These are phyloP conservation scores for Neria commutata DNA, from an alignment of 2,888 invertebrate genomes.

Conservation along the genomic window DNA sequence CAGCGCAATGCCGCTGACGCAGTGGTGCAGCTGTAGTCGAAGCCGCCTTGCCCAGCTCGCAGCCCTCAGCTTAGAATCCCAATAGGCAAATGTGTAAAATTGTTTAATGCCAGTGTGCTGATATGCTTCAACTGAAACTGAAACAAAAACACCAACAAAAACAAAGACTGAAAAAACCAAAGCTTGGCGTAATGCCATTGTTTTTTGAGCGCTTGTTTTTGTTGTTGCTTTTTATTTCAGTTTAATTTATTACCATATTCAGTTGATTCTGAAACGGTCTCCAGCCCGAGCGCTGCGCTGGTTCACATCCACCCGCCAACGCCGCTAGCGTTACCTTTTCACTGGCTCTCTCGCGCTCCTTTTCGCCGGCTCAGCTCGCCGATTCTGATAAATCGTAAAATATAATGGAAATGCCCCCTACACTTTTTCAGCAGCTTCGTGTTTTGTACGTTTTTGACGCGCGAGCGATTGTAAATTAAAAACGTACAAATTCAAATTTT, in stretches of 20 bases:
- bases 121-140: conserved; percentile 34
- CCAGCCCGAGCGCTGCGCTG: conserved; percentile 37
- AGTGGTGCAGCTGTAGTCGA: conserved; percentile 28
- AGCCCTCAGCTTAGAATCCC: background rate
- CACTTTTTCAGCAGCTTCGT: background rate
- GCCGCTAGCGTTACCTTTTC: conserved; percentile 12
- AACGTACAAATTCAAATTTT: conserved; percentile 27
- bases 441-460: conserved; percentile 22
- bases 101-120: conserved; percentile 48
- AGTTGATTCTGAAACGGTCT: conserved; percentile 47
- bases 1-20: conserved; percentile 35
- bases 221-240: conserved; percentile 37
- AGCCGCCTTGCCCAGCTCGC: background rate
- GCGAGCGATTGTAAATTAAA: conserved; percentile 30
- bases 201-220: conserved; percentile 8
- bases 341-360: no score
- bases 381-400: conserved; percentile 23
- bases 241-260: conserved; percentile 56
- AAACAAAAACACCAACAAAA: conserved; percentile 19
- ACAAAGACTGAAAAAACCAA: background rate
- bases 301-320: conserved; percentile 11
- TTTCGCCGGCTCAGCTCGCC: no score
- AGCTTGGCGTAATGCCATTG: conserved; percentile 20
- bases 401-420: conserved; percentile 20
- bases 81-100: conserved; percentile 42